Evolutionary conservation across 1,140 invertebrate species (phyloP), one percentile per base, ranked within the genome.

Genomic region (Drosophila pseudoobscura): DNA sequence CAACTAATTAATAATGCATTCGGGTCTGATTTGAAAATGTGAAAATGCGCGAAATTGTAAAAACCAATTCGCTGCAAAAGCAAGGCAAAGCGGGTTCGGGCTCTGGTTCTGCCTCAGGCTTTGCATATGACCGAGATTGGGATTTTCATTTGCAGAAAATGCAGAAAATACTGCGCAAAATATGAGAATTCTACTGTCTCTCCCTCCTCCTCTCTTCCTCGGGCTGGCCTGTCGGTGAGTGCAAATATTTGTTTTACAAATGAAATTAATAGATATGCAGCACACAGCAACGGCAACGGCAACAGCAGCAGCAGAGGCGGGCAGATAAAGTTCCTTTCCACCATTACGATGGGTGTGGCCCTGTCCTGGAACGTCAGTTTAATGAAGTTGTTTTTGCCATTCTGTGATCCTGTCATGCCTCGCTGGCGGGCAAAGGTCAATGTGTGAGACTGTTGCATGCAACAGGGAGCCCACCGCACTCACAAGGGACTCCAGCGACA

Each of bases 231-330:
- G 50, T 39, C 58, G 44, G 26, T 52, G 52, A 59, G 80, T 45
- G 77, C 78, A 87, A 85, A 87, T 87, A 87, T 87, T 87, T 87
- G 83, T 61, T 72, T 82, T 82, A 71, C 78, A 87, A 87, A 82
- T 87, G 64, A 88, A 75, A 55, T 47, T 52, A 55, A 80, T 87
- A 70, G 71, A 82, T 78, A 87, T 78, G 80, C 73, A 20, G 20
- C 20, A 20, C 20, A 2, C 20, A 20, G 20, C 20, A 20, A 20
- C 20, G 20, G 20, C 20, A 20, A 20, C 20, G 20, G 20, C 20
- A 20, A 20, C 20, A 2, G 20, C 20, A 20, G 2, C 76, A 73
- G 51, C 11, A 47, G 54, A 24, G 8, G 3, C 29, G 29, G 22
- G 29, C 43, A 24, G 43, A 29, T 26, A 63, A 56, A 63, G 58